Evolutionary conservation across 1,140 invertebrate genomes (phyloP).

Genomic region (Eupristina koningsbergeri): DNA sequence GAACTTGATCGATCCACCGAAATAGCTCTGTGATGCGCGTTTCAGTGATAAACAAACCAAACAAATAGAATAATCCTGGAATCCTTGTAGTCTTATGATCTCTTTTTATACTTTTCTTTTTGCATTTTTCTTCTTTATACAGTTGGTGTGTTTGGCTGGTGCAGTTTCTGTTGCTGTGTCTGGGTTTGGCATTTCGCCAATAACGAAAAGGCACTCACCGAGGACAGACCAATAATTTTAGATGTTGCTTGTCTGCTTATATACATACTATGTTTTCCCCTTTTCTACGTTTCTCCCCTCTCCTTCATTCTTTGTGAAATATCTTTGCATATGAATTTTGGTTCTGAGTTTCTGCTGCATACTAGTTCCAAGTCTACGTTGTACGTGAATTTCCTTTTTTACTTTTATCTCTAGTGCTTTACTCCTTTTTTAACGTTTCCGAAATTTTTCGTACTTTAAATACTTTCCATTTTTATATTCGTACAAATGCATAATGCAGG

Average conservation of each 20-base stretch:
- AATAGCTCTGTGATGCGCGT: not conserved
- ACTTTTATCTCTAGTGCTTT: too few relatives aligned
- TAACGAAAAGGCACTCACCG: conserved; percentile 60
- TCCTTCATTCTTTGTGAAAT: not conserved
- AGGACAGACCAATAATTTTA: conserved; percentile 62
- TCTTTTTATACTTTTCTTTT: conserved; percentile 5
- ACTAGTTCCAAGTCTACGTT: too few relatives aligned
- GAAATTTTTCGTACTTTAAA: too few relatives aligned
- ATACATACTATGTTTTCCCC: not conserved
- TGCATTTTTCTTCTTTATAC: not conserved
- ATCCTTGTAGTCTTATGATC: not conserved
- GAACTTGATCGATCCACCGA: too few relatives aligned
- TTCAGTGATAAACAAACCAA: conserved; percentile 49
- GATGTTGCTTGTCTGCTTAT: conserved; percentile 46
- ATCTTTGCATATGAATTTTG: too few relatives aligned
- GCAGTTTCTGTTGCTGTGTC: conserved; percentile 49
- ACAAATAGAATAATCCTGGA: too few relatives aligned
- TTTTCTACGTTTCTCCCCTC: not conserved
- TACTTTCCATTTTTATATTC: too few relatives aligned
- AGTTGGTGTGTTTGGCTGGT: conserved; percentile 3
- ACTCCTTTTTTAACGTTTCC: too few relatives aligned
- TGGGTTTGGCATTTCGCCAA: conserved; percentile 57
- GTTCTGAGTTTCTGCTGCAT: not conserved
- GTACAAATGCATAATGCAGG: too few relatives aligned
- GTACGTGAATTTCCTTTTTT: too few relatives aligned